Evolutionary conservation across 2,113 vertebrate genomes (phyloP).

Genomic region (Phyllostomus discolor): DNA sequence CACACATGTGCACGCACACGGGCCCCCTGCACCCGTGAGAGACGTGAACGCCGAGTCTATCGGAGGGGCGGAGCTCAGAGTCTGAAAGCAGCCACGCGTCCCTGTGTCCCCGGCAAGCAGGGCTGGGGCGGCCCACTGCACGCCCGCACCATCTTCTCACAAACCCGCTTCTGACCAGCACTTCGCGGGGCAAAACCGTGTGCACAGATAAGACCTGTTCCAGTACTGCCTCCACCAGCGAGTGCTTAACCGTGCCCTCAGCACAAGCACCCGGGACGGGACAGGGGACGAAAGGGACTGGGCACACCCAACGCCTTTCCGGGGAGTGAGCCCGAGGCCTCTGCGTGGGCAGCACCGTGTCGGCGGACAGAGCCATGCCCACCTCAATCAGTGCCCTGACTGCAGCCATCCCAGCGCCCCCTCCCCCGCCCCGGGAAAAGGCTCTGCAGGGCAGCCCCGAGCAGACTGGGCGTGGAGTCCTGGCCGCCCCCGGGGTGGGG

Average conservation of each 20-base stretch:
- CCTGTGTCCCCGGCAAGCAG: neutral
- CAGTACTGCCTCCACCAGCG: neutral
- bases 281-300: neutral
- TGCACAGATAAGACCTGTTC: accelerated
- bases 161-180: no score
- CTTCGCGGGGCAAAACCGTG: no score
- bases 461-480: neutral
- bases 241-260: accelerated
- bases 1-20: neutral
- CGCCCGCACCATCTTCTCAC: no score
- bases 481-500: neutral
- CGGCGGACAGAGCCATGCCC: neutral
- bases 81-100: neutral
- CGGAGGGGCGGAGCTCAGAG: neutral
- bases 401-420: neutral
- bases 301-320: neutral
- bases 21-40: neutral
- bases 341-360: neutral
- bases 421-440: no score
- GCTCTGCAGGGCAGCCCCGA: accelerated
- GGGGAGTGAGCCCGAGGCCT: neutral
- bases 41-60: accelerated
- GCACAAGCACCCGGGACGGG: no score
- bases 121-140: neutral
- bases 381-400: neutral